Conservation (phyloP, 2,113 vertebrate genomes). For the Cryptotis parvus region DNA sequence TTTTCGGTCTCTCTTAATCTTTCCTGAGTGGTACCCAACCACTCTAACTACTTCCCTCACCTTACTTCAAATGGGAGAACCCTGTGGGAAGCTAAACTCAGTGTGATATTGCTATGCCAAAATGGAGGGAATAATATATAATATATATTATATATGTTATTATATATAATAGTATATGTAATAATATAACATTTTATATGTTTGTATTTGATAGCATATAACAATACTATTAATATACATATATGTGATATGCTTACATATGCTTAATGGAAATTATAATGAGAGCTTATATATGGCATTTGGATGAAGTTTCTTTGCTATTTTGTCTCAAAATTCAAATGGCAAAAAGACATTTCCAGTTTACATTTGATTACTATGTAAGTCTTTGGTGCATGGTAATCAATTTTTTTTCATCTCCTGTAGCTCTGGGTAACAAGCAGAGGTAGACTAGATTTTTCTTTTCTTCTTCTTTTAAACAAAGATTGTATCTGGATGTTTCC, state of each 20-base stretch:
- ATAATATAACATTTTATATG: too few species aligned
- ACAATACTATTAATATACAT: too few species aligned
- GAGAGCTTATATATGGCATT: constrained; percentile 23
- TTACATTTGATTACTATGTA: constrained; percentile 40
- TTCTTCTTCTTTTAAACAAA: background rate
- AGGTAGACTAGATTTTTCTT: background rate
- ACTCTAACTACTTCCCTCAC: constrained; percentile 37
- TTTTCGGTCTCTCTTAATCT: constrained; percentile 47
- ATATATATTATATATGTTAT: too few species aligned
- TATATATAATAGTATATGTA: too few species aligned
- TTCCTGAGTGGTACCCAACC: constrained; percentile 44
- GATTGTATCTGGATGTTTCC: constrained; percentile 35
- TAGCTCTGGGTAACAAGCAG: background rate
- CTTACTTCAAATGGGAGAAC: background rate
- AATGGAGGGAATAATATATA: constrained; percentile 16
- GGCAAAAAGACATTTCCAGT: constrained; percentile 53
- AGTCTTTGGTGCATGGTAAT: background rate
- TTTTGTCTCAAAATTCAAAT: constrained; percentile 51
- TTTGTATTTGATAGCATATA: background rate
- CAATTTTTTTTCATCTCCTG: constrained; percentile 39
- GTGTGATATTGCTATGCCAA: background rate
- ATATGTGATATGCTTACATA: too few species aligned
- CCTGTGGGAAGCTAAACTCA: constrained; percentile 10
- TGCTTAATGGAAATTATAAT: background rate
- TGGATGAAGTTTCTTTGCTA: constrained; percentile 43